Evolutionary conservation across 2,113 vertebrate species (phyloP).

Genomic region (Triplophysa rosa): DNA sequence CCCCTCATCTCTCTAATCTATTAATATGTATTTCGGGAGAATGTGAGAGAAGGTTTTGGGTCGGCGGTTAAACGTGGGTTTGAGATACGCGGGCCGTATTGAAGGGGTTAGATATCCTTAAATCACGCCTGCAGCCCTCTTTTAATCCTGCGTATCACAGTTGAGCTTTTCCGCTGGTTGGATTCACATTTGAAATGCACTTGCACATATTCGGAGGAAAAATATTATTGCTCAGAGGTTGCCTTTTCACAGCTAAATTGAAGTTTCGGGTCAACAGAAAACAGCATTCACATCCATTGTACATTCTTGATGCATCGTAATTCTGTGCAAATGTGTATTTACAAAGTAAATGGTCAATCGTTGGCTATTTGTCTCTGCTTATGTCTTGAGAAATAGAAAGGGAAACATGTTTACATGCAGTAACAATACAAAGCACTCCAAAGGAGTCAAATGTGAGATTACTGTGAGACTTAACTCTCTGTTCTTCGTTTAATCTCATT

Average conservation of each 20-base stretch:
- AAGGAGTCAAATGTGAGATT: background rate
- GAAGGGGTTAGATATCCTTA: conserved; percentile 68
- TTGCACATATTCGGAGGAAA: background rate
- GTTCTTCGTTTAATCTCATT: background rate
- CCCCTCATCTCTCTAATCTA: conserved; percentile 56
- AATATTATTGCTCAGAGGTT: background rate
- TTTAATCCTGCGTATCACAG: conserved; percentile 65
- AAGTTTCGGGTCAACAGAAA: no score
- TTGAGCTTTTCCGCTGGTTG: conserved; percentile 13
- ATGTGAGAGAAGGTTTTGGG: conserved; percentile 60
- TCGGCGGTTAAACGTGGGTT: conserved; percentile 55
- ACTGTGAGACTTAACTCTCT: background rate
- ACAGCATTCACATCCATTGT: no score
- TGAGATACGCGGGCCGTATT: conserved; percentile 64
- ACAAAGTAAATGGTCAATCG: no score
- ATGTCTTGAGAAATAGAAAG: no score
- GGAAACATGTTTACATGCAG: no score
- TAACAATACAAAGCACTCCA: no score
- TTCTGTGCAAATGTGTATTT: no score
- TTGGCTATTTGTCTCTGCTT: no score
- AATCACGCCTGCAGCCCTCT: conserved; percentile 68
- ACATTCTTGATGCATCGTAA: no score
- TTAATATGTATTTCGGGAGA: conserved; percentile 68
- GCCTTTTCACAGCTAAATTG: conserved; percentile 8
- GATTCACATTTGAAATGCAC: conserved; percentile 26